Evolutionary conservation across 2,888 invertebrate genomes (phyloP).

Genomic region (Drosophila nr. perissopoda): DNA sequence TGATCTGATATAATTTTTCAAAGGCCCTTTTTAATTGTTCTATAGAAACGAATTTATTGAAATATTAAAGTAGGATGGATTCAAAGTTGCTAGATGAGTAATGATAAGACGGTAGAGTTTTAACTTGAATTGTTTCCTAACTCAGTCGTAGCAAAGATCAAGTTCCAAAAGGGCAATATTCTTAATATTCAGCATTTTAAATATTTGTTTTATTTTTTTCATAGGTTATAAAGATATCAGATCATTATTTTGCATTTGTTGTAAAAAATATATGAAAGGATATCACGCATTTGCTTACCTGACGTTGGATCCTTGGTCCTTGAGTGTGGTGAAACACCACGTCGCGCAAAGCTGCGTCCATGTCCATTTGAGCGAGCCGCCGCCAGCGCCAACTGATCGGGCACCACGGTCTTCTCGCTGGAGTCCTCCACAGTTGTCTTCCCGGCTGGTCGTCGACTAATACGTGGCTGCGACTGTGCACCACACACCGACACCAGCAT

Average conservation of each 20-base stretch:
- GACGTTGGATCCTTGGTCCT: constrained; percentile 52
- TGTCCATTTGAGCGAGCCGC: constrained; percentile 73
- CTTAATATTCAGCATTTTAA: background rate
- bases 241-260: background rate
- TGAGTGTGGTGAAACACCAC: constrained; percentile 57
- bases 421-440: constrained; percentile 64
- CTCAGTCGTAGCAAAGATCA: background rate
- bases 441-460: constrained; percentile 71
- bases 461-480: constrained; percentile 49
- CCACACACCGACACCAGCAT: constrained; percentile 22
- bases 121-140: background rate
- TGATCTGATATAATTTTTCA: background rate
- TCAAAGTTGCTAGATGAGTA: background rate
- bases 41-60: background rate
- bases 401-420: constrained; percentile 63
- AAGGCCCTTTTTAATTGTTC: background rate
- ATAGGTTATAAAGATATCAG: background rate
- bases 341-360: constrained; percentile 50
- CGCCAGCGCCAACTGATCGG: constrained; percentile 82
- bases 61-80: background rate
- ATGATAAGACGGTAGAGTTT: too few relatives aligned
- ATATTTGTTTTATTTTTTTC: background rate
- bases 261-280: background rate
- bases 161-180: background rate
- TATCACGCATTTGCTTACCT: constrained; percentile 36